A percentile compares a stretch with the other conserved stretches of the same genome.
These are phyloP conservation scores for Temnothorax ravouxi DNA, from an alignment of 2,888 invertebrate species.

Conservation along the genomic window DNA sequence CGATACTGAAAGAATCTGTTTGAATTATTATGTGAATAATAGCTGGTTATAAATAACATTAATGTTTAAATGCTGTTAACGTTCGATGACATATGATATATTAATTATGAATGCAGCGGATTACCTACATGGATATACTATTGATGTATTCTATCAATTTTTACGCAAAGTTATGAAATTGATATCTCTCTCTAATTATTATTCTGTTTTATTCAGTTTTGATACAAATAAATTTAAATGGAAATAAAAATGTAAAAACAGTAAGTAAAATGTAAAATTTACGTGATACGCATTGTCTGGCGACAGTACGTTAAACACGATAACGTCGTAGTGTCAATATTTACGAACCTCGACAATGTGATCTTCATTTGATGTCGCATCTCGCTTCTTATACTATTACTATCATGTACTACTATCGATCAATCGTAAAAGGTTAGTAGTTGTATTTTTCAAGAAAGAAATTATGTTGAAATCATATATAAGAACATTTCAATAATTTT, in stretches of 20 bases:
- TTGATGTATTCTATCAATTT: background rate
- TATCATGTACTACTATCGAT: background rate
- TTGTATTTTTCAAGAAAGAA: slow-evolving; percentile 7
- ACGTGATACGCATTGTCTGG: background rate
- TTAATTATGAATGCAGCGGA: background rate
- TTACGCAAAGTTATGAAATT: background rate
- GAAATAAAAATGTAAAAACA: background rate
- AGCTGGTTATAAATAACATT: background rate
- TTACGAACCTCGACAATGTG: background rate
- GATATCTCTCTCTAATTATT: background rate
- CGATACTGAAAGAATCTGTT: background rate
- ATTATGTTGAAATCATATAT: background rate
- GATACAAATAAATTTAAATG: background rate
- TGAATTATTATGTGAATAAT: background rate
- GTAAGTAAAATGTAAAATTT: background rate
- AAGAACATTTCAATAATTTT: slow-evolving; percentile 1
- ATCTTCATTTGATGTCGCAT: background rate
- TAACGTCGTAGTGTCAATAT: slow-evolving; percentile 6
- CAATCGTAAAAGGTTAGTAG: background rate
- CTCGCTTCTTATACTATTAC: background rate
- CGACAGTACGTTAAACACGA: slow-evolving; percentile 15
- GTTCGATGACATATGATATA: background rate
- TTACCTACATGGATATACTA: background rate
- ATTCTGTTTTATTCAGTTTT: background rate
- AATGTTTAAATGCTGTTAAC: slow-evolving; percentile 24